Base-by-base conservation (phyloP, 2,113 vertebrate species). In the Etheostoma spectabile region DNA sequence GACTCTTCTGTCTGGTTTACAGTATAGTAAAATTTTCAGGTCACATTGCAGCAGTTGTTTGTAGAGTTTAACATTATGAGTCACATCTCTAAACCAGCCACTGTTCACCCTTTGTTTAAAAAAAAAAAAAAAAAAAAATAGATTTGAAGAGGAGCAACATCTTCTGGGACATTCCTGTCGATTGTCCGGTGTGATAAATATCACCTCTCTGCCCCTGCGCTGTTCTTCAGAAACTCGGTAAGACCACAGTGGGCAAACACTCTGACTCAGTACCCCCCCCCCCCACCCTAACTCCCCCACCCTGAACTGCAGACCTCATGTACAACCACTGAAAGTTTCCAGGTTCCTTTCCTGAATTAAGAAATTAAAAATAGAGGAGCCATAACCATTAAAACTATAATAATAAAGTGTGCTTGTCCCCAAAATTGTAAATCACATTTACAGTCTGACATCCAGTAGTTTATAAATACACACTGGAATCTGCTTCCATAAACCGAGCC, bases 81-180 rank as follows among this genome's bases (percentile, higher is more conserved):
- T 62, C 24, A 18, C 12, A 53, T 51, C 12, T 46, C 8, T 35
- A 10, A 15, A 0, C 0, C 27, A 71, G 8, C n/a, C 6, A 48
- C 16, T 67, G 38, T 49, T 57, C 35, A 61, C 21, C 6, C 2
- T 1, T 16, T 22, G 1, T 74, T 64, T 68, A 49, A 19, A 82
- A 42, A 38, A 38, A 38, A 49, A 19, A 82, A 42, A 38, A 38
- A 38, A 27, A 38, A 38, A 11, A 42, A 11, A 56, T 77, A 90
- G 88, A 77, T 60, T 4, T 7, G 22, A 60, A 73, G 21, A 27
- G 5, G 2, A 55, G 38, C 21, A 8, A 3, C 27, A 12, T 4
- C 45, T 85, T 92, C 74, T 89, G 76, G 79, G 88, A 92, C 12
- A 46, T 93, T 72, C 63, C 75, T 42, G 85, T 91, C 5, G 33